Conservation (phyloP, 1,140 invertebrate genomes). For the Agrilus planipennis region DNA sequence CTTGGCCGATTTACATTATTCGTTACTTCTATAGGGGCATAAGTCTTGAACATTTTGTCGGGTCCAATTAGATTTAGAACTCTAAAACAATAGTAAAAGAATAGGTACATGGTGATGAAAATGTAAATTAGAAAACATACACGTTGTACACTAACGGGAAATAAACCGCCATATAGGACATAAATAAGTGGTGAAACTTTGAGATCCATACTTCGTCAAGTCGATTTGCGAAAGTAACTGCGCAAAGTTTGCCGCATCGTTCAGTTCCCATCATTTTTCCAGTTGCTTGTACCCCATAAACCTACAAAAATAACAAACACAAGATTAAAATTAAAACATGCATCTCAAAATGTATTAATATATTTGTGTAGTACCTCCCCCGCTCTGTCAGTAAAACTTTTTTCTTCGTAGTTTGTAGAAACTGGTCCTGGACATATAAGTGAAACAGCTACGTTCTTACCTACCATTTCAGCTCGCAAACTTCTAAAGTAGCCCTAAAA, state of each 20-base stretch:
- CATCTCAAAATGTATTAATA: neutral
- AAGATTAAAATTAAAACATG: conserved; percentile 1
- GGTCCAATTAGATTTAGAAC: conserved; percentile 30
- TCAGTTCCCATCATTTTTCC: conserved; percentile 53
- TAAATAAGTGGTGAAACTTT: conserved; percentile 45
- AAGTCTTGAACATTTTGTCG: conserved; percentile 25
- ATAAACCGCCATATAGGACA: conserved; percentile 54
- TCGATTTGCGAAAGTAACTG: conserved; percentile 66
- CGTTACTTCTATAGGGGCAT: too few species aligned
- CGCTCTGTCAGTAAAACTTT: conserved; percentile 53
- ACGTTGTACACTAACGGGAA: conserved; percentile 45
- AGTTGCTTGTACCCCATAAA: conserved; percentile 40
- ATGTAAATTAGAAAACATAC: conserved; percentile 30
- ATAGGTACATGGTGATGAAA: neutral
- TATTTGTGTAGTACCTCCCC: conserved; percentile 43
- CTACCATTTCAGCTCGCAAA: conserved; percentile 48
- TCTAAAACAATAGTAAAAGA: conserved; percentile 28
- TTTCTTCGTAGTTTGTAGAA: conserved; percentile 55
- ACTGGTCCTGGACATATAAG: conserved; percentile 65
- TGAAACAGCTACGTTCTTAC: conserved; percentile 49
- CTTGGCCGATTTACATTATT: too few species aligned
- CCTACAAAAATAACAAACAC: conserved; percentile 31
- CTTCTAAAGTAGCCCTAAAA: conserved; percentile 58
- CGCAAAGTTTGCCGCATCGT: conserved; percentile 61
- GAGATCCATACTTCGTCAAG: conserved; percentile 65